These are phyloP conservation scores for Henricia sp. DNA, from an alignment of 53 echinoderm and acorn worm species.

Conservation along the genomic window DNA sequence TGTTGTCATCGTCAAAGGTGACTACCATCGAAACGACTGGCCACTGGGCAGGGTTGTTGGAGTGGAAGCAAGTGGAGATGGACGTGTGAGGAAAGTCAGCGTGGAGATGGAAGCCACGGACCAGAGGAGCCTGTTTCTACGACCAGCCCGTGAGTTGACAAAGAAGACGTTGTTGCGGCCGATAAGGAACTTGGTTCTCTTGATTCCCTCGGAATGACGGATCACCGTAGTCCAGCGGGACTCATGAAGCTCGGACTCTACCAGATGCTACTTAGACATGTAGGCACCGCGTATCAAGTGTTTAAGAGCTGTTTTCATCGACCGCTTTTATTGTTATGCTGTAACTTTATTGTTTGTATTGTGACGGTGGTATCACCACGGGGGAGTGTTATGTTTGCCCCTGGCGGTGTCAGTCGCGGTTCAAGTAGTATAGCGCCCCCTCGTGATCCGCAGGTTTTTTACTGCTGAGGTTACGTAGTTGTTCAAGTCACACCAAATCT, in stretches of 20 bases:
- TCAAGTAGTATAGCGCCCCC: neutral
- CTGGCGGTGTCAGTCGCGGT: neutral
- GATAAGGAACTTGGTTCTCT: conserved; percentile 57
- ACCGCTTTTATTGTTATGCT: neutral
- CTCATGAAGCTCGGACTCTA: neutral
- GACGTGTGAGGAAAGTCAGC: conserved; percentile 55
- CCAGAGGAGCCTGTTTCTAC: conserved; percentile 8
- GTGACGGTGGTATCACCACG: conserved; percentile 40
- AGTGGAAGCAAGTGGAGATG: conserved; percentile 31
- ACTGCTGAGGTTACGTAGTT: too few species aligned
- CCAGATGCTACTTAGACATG: neutral
- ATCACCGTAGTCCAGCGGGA: neutral
- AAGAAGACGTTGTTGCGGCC: conserved; percentile 73
- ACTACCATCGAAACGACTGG: conserved; percentile 60
- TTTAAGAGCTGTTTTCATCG: neutral
- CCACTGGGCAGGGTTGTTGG: conserved; percentile 58
- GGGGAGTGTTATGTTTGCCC: conserved; percentile 35
- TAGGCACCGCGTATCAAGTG: conserved; percentile 17
- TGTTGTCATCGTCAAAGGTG: conserved; percentile 62
- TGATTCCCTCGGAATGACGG: conserved; percentile 44
- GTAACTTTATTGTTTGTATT: conserved; percentile 22
- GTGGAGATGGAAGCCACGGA: conserved; percentile 50
- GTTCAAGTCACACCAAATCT: neutral
- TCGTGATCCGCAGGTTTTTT: neutral
- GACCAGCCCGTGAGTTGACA: conserved; percentile 27